phyloP scores from a whole-genome alignment of 2,888 invertebrate species.

The Phytoseiulus persimilis region DNA sequence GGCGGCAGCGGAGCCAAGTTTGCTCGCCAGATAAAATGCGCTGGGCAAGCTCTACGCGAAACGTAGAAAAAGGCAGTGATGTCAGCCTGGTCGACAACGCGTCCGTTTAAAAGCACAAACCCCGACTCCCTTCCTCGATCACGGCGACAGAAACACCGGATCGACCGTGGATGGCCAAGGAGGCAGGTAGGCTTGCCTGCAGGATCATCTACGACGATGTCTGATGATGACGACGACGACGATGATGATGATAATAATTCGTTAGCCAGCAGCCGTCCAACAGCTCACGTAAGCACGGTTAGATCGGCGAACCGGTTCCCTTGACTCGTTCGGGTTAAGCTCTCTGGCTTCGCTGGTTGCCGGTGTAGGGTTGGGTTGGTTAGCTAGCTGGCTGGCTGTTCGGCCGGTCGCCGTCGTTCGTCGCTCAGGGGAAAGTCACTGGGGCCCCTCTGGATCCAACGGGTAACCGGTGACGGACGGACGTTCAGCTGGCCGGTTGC shows the following conservation, averaged over 20 bases:
- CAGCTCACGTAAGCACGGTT: slow-evolving; percentile 5
- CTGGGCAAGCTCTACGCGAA: too few species aligned
- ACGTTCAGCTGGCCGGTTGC: slow-evolving; percentile 6
- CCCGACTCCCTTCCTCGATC: background rate
- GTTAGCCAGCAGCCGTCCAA: background rate
- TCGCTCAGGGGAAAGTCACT: background rate
- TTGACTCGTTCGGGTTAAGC: background rate
- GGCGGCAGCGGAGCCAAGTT: background rate
- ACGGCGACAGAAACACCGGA: background rate
- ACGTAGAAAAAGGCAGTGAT: background rate
- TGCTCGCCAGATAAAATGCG: background rate
- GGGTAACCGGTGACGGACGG: slow-evolving; percentile 16
- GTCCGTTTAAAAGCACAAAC: background rate
- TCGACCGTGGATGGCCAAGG: too few species aligned
- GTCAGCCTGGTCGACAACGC: background rate
- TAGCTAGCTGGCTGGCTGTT: background rate
- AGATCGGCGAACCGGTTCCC: background rate
- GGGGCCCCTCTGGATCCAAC: slow-evolving; percentile 36
- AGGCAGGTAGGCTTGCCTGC: background rate
- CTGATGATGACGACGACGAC: background rate
- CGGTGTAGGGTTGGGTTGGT: background rate
- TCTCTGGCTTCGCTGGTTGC: background rate
- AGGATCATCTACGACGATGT: background rate
- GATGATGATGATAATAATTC: background rate
- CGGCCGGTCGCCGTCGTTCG: background rate